These are phyloP conservation scores for Catalaphyllia jardinei DNA, from an alignment of 64 coral and sea anemone genomes.

Conservation along the genomic window DNA sequence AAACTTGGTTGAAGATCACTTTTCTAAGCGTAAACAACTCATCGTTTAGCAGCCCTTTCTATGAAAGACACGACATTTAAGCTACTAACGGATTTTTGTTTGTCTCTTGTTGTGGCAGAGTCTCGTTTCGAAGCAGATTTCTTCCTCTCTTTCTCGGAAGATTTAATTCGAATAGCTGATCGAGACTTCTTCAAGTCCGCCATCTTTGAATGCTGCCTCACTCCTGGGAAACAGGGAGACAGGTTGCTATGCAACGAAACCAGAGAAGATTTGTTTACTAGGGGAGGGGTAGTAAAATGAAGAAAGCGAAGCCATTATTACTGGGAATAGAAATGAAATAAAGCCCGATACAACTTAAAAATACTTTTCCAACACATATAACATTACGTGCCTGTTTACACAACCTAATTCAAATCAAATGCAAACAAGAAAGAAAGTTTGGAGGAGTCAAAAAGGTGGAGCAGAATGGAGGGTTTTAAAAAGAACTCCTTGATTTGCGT, in stretches of 20 bases:
- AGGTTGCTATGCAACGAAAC: constrained; percentile 64
- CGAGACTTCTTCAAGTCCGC: constrained; percentile 62
- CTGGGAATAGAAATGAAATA: too few relatives aligned
- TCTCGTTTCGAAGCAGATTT: constrained; percentile 54
- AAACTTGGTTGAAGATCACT: neutral
- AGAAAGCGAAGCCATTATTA: too few relatives aligned
- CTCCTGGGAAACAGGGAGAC: neutral
- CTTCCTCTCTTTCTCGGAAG: constrained; percentile 62
- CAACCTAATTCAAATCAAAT: too few relatives aligned
- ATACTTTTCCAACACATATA: too few relatives aligned
- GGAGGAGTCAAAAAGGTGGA: too few relatives aligned
- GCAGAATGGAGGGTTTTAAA: too few relatives aligned
- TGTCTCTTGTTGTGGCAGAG: constrained; percentile 15
- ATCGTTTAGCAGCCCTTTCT: neutral
- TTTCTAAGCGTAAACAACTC: neutral
- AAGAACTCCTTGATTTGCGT: too few relatives aligned
- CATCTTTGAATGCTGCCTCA: constrained; percentile 51
- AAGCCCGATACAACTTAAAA: too few relatives aligned
- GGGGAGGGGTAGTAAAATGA: neutral
- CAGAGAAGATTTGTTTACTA: neutral
- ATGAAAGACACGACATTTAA: neutral
- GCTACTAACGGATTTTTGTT: constrained; percentile 22
- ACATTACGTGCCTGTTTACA: too few relatives aligned
- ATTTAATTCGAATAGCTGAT: constrained; percentile 64
- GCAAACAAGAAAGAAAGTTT: neutral